Base-by-base conservation (phyloP, 2,113 vertebrate species). In the Chunga burmeisteri region DNA sequence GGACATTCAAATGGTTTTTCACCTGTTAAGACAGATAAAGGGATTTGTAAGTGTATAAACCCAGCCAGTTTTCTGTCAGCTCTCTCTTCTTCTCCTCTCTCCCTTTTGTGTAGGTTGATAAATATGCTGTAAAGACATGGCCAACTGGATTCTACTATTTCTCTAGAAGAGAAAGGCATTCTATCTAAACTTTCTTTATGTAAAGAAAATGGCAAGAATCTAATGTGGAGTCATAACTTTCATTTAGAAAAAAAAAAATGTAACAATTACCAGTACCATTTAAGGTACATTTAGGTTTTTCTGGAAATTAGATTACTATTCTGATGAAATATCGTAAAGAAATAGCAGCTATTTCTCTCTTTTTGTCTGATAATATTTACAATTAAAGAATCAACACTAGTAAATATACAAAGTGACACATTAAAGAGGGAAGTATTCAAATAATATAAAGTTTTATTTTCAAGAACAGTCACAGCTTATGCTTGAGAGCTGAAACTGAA, bases 1-100 rank as follows among this genome's bases (percentile, higher is more conserved):
- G 99, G 99, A 98, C 99, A 99, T 96, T 99, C 98, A 81, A 99
- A 99, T 6, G 99, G 99, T 94, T 99, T 99, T 98, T 99, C 99
- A 97, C 99, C 99, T 99, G 94, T 93, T 93, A 84, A 90, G 75
- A 96, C 22, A 96, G 89, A 96, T 46, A 92, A 3, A 93, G 61
- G 44, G 79, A 91, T 68, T 65, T 44, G 15, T 79, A 87, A 88
- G 71, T 44, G 36, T 75, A 42, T 47, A 95, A 95, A 94, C 88
- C 36, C 47, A 55, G 44, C 0, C n/a, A 53, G 36, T 66, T 56
- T 56, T 77, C 49, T 34, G 73, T 49, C 21, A 86, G 7, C 21
- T 71, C 11, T 55, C 55, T 21, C 13, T 61, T 65, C 22, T 58
- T 53, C 27, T 9, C 7, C 29, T 34, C 29, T 70, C 21, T 52